Percentiles rank a stretch among this genome's conserved stretches.
phyloP scores from a whole-genome alignment of 2,797 vertebrate species.

The Psittacula echo region DNA sequence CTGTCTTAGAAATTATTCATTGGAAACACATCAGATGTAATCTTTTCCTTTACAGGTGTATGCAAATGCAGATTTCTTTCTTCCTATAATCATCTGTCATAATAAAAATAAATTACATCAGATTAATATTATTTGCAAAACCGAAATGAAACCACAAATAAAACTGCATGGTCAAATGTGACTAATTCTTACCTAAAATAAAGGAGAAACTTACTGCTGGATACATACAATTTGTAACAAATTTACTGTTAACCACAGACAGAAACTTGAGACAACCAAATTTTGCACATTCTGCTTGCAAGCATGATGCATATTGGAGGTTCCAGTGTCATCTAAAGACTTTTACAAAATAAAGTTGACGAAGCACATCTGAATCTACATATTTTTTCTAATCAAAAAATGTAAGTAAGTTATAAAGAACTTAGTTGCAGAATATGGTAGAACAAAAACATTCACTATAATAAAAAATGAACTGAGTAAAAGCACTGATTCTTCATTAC shows the following conservation, averaged over 20 bases:
- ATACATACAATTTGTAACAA: not conserved
- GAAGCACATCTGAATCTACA: not conserved
- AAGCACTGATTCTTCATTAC: not conserved
- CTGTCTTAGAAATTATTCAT: not conserved
- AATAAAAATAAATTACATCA: not conserved
- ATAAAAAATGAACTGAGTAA: not conserved
- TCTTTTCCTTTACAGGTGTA: not conserved
- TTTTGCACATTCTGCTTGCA: not conserved
- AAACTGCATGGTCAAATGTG: not conserved
- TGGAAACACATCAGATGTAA: not conserved
- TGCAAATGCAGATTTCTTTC: not conserved
- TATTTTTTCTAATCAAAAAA: conserved; percentile 6
- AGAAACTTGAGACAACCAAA: not conserved
- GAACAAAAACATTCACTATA: not conserved
- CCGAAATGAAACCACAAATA: not conserved
- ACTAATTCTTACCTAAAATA: not conserved
- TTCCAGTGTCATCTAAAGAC: not conserved
- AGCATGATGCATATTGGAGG: not conserved
- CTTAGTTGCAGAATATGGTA: not conserved
- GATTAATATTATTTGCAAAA: not conserved
- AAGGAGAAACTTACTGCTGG: not conserved
- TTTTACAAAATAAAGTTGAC: not conserved
- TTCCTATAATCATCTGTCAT: not conserved
- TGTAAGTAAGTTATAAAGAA: not conserved
- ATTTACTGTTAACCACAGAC: not conserved